Conservation (phyloP, 2,888 invertebrate species). For the Tachystola acroxantha region DNA sequence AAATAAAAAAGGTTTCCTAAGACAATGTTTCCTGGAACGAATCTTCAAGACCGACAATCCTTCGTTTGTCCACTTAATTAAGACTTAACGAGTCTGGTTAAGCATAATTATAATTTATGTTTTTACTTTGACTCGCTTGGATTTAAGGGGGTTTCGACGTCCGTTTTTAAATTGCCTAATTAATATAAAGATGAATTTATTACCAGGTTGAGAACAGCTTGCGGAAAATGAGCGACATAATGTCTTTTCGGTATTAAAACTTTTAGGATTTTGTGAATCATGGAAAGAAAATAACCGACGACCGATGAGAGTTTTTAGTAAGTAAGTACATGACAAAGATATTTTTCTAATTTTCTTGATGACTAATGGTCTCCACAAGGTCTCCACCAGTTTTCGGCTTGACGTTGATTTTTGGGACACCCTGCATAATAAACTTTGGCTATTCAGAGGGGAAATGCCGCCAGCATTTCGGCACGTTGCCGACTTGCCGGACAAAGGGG, state of each 20-base stretch:
- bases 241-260: neutral
- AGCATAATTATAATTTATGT: neutral
- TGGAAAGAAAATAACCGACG: too few species aligned
- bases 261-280: neutral
- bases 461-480: too few species aligned
- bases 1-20: too few species aligned
- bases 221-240: neutral
- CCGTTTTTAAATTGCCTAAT: neutral
- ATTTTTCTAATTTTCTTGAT: too few species aligned
- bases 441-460: too few species aligned
- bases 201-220: neutral
- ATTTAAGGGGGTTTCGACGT: neutral
- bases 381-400: too few species aligned
- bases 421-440: too few species aligned
- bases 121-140: neutral
- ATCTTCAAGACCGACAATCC: neutral
- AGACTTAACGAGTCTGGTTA: neutral
- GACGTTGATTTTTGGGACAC: too few species aligned
- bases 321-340: too few species aligned
- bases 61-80: neutral
- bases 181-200: constrained; percentile 1
- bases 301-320: too few species aligned
- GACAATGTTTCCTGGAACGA: neutral
- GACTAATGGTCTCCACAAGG: too few species aligned
- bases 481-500: too few species aligned